Evolutionary conservation across 2,888 invertebrate genomes (phyloP), one percentile per base, ranked within the genome.

Genomic region (Cylindroiulus punctatus): DNA sequence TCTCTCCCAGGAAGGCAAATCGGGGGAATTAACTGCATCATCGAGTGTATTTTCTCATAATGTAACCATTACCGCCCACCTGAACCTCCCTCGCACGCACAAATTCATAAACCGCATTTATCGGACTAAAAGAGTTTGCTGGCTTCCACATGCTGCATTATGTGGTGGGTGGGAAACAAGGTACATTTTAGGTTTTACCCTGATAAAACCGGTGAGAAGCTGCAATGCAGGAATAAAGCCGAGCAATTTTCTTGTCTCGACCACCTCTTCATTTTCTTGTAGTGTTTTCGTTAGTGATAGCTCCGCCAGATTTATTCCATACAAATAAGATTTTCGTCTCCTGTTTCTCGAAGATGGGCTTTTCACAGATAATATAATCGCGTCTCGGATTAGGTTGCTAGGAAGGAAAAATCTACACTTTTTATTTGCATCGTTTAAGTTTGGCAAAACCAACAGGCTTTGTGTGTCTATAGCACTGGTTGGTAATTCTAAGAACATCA

Each of bases 121-220:
- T 26, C 26, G 65, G 22, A n/a, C 8, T 65, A 10, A n/a, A 65
- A 65, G n/a, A n/a, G 52, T 52, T 52, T 47, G 12, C 44, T 10
- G 7, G 3, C 36, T 36, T 7, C 36, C 36, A n/a, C n/a, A n/a
- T n/a, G n/a, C n/a, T n/a, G n/a, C n/a, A n/a, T n/a, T 36, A 36
- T 36, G 12, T 44, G 1, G 44, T 22, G 19, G 19, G 2, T 19
- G 57, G n/a, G 4, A 57, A 0, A 57, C n/a, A 5, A n/a, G 0
- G 57, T 57, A n/a, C 26, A 26, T 26, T 4, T 65, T 26, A n/a
- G 65, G 65, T 26, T 4, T 65, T 26, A 65, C 26, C 26, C n/a
- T 65, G 65, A 65, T 65, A 65, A 22, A 65, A 26, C 65, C 26
- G 10, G 65, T 26, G 65, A n/a, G 26, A 65, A 65, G 65, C 65